phyloP scores from a whole-genome alignment of 2,113 vertebrate genomes.

The Aplodontia rufa region DNA sequence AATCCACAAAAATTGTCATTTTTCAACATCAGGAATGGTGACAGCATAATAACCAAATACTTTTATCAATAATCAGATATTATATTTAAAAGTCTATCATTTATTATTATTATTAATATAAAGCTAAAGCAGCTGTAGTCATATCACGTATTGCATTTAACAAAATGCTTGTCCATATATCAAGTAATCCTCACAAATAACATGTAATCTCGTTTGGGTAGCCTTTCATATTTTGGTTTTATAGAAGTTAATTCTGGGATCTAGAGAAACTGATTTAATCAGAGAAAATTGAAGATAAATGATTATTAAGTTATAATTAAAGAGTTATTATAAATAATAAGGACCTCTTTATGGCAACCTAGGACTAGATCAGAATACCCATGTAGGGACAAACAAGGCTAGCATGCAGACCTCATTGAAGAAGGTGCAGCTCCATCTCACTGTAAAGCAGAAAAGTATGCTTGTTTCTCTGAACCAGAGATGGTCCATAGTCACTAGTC shows the following conservation, averaged over 20 bases:
- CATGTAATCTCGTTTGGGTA: background rate
- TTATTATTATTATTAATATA: constrained; percentile 29
- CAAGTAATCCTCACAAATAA: constrained; percentile 2
- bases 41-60: constrained; percentile 29
- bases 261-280: background rate
- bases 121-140: constrained; percentile 36
- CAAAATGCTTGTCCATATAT: background rate
- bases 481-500: background rate
- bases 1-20: constrained; percentile 22
- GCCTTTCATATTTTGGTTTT: background rate
- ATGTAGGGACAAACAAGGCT: background rate
- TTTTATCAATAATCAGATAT: constrained; percentile 50
- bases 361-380: background rate
- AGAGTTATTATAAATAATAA: background rate
- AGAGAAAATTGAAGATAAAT: background rate
- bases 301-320: constrained; percentile 12
- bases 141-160: background rate
- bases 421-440: background rate
- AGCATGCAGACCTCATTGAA: background rate
- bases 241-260: background rate
- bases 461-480: background rate
- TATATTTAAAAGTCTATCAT: background rate
- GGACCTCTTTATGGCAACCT: background rate
- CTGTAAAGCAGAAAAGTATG: background rate
- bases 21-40: constrained; percentile 52